Evolutionary conservation across 1,140 invertebrate genomes (phyloP).

Genomic region (Trialeurodes vaporariorum): DNA sequence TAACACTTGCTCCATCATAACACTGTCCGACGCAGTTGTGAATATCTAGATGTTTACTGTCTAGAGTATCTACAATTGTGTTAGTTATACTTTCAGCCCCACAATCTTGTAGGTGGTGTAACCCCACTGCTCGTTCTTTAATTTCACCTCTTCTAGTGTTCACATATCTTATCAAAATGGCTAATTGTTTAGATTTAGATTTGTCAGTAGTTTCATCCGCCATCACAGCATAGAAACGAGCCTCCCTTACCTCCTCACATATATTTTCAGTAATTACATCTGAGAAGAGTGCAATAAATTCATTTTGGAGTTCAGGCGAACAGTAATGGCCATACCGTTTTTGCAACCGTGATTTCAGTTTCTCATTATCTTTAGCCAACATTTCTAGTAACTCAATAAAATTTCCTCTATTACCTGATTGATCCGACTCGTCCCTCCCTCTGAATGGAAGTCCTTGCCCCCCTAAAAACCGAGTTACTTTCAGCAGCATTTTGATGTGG

Average conservation of each 20-base stretch:
- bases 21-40: too few relatives aligned
- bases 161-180: constrained; percentile 10
- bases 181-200: constrained; percentile 22
- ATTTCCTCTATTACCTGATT: constrained; percentile 2
- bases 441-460: background rate
- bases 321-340: constrained; percentile 1
- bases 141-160: constrained; percentile 43
- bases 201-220: constrained; percentile 30
- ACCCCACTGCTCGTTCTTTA: too few relatives aligned
- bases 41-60: too few relatives aligned
- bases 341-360: background rate
- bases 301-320: constrained; percentile 9
- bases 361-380: background rate
- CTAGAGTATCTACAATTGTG: too few relatives aligned
- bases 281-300: constrained; percentile 14
- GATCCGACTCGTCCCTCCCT: background rate
- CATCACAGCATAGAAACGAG: too few relatives aligned
- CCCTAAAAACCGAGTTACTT: constrained; percentile 4
- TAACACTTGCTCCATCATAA: constrained; percentile 7
- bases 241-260: too few relatives aligned
- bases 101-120: too few relatives aligned
- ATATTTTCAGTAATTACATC: background rate
- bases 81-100: too few relatives aligned
- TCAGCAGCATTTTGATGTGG: constrained; percentile 5
- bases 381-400: constrained; percentile 9